Evolutionary conservation across 2,888 invertebrate genomes (phyloP), one percentile per base, ranked within the genome.

Genomic region (Drosophila meridiana): DNA sequence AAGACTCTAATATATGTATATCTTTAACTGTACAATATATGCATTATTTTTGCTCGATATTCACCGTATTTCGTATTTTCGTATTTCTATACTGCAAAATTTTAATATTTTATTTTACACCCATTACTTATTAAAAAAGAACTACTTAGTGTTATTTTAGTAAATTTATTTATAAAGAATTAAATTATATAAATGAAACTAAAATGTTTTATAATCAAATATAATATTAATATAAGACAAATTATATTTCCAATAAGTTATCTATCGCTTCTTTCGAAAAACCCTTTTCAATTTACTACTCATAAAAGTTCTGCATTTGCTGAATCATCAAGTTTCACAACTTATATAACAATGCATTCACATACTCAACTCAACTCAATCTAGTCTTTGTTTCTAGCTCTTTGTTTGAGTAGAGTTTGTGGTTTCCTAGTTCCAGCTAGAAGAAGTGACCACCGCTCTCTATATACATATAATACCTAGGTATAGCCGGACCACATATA

Each of bases 261-360:
- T 50, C 2, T 9, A n/a, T 34, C 13, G 5, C 30, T 4, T 28
- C 3, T 13, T 36, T 20, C 53, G 14, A 14, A 52, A 26, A 5
- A 13, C 26, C 3, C 0, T 32, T 42, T 26, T 26, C 14, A 14
- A 34, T 30, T 1, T 26, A 42, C 13, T 32, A 26, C 52, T 30
- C 52, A 45, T 32, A 32, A 40, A 2, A 2, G 13, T 0, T 9
- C 11, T n/a, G 20, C 47, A 40, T 67, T 48, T 48, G 30, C 47
- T 8, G 26, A 48, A 34, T 64, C 55, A 40, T 34, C 40, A 20
- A 2, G 34, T 40, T 55, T 32, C 28, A 48, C 48, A 14, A 11
- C 7, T 11, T 6, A 26, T 34, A 26, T 40, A 38, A 38, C 20
- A 38, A 67, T 66, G 66, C 67, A 67, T 67, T 67, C 48, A 20